Percentiles rank a stretch among this genome's conserved stretches.
These are phyloP conservation scores for Oreochromis niloticus DNA, from an alignment of 2,113 vertebrate genomes.

Conservation along the genomic window DNA sequence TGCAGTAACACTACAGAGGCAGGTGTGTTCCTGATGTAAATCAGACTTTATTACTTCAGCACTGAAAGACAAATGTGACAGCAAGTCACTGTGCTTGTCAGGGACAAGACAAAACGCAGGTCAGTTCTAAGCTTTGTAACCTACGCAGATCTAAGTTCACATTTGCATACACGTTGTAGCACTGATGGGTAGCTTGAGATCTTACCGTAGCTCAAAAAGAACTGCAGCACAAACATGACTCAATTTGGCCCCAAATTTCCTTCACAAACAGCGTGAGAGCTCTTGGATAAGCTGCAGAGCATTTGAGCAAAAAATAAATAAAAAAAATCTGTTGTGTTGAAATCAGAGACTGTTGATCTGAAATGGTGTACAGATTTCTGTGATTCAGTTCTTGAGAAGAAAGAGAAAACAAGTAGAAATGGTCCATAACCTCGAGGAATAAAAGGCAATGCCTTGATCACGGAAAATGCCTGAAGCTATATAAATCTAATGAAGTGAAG, in stretches of 20 bases:
- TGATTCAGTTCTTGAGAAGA: not conserved
- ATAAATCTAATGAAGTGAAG: not conserved
- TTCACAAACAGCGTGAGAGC: not conserved
- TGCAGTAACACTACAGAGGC: not conserved
- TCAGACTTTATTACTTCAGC: not conserved
- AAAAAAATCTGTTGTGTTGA: not conserved
- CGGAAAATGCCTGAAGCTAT: not conserved
- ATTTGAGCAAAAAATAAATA: rapidly evolving
- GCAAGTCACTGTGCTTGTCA: not conserved
- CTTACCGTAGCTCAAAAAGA: not conserved
- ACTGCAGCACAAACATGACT: not conserved
- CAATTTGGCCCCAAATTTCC: not conserved
- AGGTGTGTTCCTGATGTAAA: not conserved
- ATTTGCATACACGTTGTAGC: not conserved
- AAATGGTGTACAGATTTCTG: not conserved
- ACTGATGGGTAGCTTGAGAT: not conserved
- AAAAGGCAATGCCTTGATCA: not conserved
- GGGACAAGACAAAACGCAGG: not conserved
- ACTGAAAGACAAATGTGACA: not conserved
- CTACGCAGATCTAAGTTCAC: not conserved
- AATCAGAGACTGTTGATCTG: not conserved
- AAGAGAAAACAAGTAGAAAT: not conserved
- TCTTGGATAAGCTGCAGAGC: not conserved
- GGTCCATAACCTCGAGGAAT: not conserved
- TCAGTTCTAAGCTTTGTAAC: not conserved